These are phyloP conservation scores for Drosophila rufa DNA, from an alignment of 1,140 invertebrate genomes.

Conservation along the genomic window DNA sequence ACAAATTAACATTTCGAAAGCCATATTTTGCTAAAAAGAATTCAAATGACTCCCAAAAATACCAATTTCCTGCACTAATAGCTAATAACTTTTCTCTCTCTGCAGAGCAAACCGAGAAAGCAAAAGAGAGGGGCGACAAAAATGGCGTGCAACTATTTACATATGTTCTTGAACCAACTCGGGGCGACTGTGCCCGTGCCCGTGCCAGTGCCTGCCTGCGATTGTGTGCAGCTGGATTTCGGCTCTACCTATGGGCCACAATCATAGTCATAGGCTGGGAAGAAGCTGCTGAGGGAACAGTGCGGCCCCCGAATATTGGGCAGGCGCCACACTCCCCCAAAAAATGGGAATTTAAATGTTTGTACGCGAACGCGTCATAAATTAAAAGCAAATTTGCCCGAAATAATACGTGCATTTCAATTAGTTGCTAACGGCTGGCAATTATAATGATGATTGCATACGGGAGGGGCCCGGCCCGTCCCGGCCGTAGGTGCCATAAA, in stretches of 20 bases:
- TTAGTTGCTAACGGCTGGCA: slow-evolving; percentile 49
- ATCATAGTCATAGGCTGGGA: slow-evolving; percentile 11
- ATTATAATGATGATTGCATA: slow-evolving; percentile 50
- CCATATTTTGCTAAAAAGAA: no score
- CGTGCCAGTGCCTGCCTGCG: slow-evolving; percentile 35
- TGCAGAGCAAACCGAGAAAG: slow-evolving; percentile 12
- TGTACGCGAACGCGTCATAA: slow-evolving; percentile 31
- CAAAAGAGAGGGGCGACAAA: slow-evolving; percentile 38
- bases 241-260: not conserved
- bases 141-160: slow-evolving; percentile 82
- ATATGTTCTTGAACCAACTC: slow-evolving; percentile 72
- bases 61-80: no score
- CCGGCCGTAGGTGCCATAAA: slow-evolving; percentile 13
- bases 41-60: no score
- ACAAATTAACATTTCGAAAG: not conserved
- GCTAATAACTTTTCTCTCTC: slow-evolving; percentile 1
- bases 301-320: slow-evolving; percentile 45
- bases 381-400: slow-evolving; percentile 49
- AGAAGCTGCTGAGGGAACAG: slow-evolving; percentile 45
- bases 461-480: not conserved
- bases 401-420: slow-evolving; percentile 60
- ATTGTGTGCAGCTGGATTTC: slow-evolving; percentile 50
- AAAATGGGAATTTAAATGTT: slow-evolving; percentile 39
- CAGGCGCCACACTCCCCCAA: not conserved
- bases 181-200: slow-evolving; percentile 10